These are phyloP conservation scores for Gastrophryne carolinensis DNA, from an alignment of 2,797 vertebrate species.

Conservation along the genomic window DNA sequence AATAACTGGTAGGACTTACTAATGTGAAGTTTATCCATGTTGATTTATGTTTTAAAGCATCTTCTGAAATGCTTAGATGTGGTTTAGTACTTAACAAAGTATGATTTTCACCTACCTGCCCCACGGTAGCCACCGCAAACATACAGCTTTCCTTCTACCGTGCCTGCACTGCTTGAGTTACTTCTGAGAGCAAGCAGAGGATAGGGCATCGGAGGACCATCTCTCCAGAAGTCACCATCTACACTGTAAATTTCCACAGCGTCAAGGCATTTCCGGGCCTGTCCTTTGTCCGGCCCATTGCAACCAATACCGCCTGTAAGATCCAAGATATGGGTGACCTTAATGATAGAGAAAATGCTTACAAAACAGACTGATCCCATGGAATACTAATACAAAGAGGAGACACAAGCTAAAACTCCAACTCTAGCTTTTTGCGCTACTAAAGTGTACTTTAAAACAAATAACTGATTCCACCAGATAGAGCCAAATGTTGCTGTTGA, in stretches of 20 bases:
- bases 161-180: constrained; percentile 82
- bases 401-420: too few relatives aligned
- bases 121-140: constrained; percentile 93
- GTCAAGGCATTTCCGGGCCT: constrained; percentile 89
- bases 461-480: too few relatives aligned
- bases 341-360: neutral
- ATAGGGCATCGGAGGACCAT: constrained; percentile 84
- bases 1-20: too few relatives aligned
- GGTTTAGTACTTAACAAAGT: too few relatives aligned
- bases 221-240: constrained; percentile 90
- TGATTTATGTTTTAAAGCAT: too few relatives aligned
- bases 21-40: too few relatives aligned
- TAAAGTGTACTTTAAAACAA: too few relatives aligned
- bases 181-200: constrained; percentile 87
- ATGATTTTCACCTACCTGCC: constrained; percentile 81
- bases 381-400: too few relatives aligned
- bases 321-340: neutral
- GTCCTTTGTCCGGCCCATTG: constrained; percentile 83
- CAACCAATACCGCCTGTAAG: constrained; percentile 92
- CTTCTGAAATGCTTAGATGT: too few relatives aligned
- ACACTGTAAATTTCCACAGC: constrained; percentile 92
- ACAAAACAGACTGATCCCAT: too few relatives aligned
- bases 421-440: too few relatives aligned
- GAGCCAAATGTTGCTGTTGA: too few relatives aligned
- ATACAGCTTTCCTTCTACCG: constrained; percentile 89